These are phyloP conservation scores for Bombyx mandarina DNA, from an alignment of 1,140 invertebrate genomes.

Conservation along the genomic window DNA sequence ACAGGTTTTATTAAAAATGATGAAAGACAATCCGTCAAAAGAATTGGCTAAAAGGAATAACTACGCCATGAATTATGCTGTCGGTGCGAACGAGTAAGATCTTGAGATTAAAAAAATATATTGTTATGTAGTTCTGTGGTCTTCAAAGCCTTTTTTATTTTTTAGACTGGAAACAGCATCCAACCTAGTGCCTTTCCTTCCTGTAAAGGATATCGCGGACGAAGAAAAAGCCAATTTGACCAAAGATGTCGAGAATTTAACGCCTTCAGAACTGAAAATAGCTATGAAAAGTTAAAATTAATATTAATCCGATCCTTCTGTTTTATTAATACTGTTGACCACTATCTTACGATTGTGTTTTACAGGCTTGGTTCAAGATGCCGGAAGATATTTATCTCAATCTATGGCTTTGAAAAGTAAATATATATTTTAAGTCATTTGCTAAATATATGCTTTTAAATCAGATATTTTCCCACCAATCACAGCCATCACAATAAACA, in stretches of 20 bases:
- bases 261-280: slow-evolving; percentile 29
- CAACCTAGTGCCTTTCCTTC: slow-evolving; percentile 31
- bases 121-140: no score
- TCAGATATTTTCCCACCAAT: no score
- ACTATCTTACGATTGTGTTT: slow-evolving; percentile 8
- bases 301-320: background rate
- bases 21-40: slow-evolving; percentile 31
- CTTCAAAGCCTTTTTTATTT: slow-evolving; percentile 2
- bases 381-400: slow-evolving; percentile 36
- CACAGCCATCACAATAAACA: no score
- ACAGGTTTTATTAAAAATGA: slow-evolving; percentile 30
- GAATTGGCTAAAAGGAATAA: slow-evolving; percentile 32
- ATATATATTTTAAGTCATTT: background rate
- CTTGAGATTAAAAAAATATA: background rate
- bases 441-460: no score
- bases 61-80: slow-evolving; percentile 33
- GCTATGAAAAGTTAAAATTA: slow-evolving; percentile 35
- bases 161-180: slow-evolving; percentile 35
- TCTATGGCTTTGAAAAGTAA: slow-evolving; percentile 38
- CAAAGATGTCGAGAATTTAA: slow-evolving; percentile 27
- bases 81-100: slow-evolving; percentile 34
- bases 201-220: slow-evolving; percentile 43
- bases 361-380: slow-evolving; percentile 35
- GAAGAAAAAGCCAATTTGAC: slow-evolving; percentile 35
- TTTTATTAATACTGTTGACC: no score